A percentile compares a stretch with the other conserved stretches of the same genome.
These are phyloP conservation scores for Periphyllus acericola DNA, from an alignment of 2,888 invertebrate species.

Conservation along the genomic window DNA sequence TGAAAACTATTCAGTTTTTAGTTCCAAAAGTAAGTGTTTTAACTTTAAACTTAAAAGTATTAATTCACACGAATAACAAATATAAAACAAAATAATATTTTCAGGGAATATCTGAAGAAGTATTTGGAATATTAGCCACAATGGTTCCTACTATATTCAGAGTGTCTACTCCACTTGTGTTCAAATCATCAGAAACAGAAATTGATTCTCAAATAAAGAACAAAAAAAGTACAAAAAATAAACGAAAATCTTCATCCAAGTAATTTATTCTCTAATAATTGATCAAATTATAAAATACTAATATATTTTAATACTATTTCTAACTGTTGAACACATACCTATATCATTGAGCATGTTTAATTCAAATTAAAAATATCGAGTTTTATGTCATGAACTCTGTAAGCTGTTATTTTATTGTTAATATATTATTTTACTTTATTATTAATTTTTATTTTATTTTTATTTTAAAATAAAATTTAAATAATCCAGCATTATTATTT, in stretches of 20 bases:
- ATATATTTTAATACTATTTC: slow-evolving; percentile 1
- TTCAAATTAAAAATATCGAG: background rate
- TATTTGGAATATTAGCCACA: slow-evolving; percentile 82
- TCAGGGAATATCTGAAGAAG: slow-evolving; percentile 81
- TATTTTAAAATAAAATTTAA: background rate
- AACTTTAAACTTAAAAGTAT: background rate
- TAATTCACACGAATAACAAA: slow-evolving; percentile 9
- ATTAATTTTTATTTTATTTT: background rate
- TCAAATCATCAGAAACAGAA: slow-evolving; percentile 69
- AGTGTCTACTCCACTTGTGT: slow-evolving; percentile 90
- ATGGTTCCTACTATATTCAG: slow-evolving; percentile 94
- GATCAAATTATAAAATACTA: slow-evolving; percentile 45
- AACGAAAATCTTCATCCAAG: slow-evolving; percentile 28
- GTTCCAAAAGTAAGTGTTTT: slow-evolving; percentile 76
- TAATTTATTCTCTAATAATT: slow-evolving; percentile 25
- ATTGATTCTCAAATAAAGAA: slow-evolving; percentile 27
- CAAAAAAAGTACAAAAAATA: slow-evolving; percentile 55
- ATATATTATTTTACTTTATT: slow-evolving; percentile 20
- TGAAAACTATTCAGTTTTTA: slow-evolving; percentile 87
- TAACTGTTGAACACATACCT: background rate
- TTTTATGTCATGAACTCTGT: background rate
- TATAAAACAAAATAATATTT: slow-evolving; percentile 65
- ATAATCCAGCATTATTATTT: background rate
- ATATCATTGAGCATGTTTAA: slow-evolving; percentile 16
- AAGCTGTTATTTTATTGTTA: slow-evolving; percentile 34